Percentiles rank a stretch among this genome's conserved stretches.
Evolutionary conservation across 2,113 vertebrate species (phyloP).

Genomic region (western clawed frog (Xenopus tropicalis)): UCB_Xtro_10.0 CM004444.2:87517501-87518000

Average conservation of each 20-base stretch:
- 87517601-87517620: too few species aligned
- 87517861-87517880: neutral
- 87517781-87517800: constrained; percentile 27
- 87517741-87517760: constrained; percentile 34
- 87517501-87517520: constrained; percentile 20
- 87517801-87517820: constrained; percentile 5
- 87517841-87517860: neutral
- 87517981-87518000: too few species aligned
- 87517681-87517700: constrained; percentile 29
- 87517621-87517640: too few species aligned
- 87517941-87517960: too few species aligned
- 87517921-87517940: too few species aligned
- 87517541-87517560: constrained; percentile 13
- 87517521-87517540: constrained; percentile 20
- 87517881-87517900: neutral
- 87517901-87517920: too few species aligned
- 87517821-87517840: neutral
- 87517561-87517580: constrained; percentile 10
- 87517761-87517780: constrained; percentile 25
- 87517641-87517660: neutral
- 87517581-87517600: too few species aligned
- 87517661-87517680: constrained; percentile 14
- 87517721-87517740: constrained; percentile 34
- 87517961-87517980: too few species aligned
- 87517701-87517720: constrained; percentile 28